These are phyloP conservation scores for Nasua narica DNA, from an alignment of 2,797 vertebrate genomes.

Conservation along the genomic window DNA sequence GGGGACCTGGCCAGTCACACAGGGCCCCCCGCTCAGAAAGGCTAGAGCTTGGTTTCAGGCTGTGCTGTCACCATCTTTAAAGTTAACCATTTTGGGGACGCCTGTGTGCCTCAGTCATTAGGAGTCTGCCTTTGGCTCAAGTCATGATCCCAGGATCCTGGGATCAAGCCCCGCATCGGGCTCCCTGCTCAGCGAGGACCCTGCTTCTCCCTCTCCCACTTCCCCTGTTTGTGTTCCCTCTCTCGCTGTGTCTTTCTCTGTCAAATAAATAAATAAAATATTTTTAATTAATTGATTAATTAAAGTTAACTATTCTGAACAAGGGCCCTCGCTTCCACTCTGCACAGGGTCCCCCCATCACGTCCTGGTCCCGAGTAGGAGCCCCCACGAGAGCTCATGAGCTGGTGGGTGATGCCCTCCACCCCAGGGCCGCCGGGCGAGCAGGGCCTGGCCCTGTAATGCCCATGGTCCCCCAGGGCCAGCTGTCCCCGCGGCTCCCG, in stretches of 20 bases:
- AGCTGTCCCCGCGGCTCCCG: too few species aligned
- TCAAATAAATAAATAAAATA: too few species aligned
- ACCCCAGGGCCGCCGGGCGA: fast-evolving
- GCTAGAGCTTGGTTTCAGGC: fast-evolving
- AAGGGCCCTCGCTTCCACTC: neutral
- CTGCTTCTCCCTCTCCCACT: too few species aligned
- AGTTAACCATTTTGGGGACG: neutral
- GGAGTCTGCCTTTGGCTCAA: too few species aligned
- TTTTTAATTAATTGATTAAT: too few species aligned
- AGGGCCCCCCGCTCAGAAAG: neutral
- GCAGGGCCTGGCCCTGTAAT: neutral
- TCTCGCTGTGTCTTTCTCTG: too few species aligned
- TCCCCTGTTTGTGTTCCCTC: too few species aligned
- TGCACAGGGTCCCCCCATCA: fast-evolving
- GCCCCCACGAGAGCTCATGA: neutral
- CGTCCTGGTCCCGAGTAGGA: neutral
- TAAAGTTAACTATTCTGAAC: neutral
- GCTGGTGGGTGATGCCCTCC: neutral
- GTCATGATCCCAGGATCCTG: too few species aligned
- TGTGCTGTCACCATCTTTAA: neutral
- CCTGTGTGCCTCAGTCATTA: too few species aligned
- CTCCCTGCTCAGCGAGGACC: too few species aligned
- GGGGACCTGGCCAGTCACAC: neutral
- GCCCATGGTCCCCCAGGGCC: fast-evolving
- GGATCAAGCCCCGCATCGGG: too few species aligned